These are phyloP conservation scores for Lepidotrigona ventralis DNA, from an alignment of 1,140 invertebrate species.

Conservation along the genomic window DNA sequence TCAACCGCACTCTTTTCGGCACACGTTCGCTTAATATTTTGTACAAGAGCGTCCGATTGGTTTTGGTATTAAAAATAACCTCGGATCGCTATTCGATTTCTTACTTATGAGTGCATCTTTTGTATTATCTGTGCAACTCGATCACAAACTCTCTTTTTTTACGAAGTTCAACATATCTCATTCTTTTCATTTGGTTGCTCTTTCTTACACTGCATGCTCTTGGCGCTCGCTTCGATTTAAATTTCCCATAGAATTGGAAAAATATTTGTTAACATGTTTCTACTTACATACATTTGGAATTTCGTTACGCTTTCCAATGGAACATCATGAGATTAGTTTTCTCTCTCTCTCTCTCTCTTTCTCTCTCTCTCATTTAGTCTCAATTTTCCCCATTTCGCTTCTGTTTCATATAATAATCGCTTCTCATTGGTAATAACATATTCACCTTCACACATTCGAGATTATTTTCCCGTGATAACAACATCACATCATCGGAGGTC, in stretches of 20 bases:
- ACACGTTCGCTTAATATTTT: constrained; percentile 61
- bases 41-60: constrained; percentile 78
- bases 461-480: constrained; percentile 10
- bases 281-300: constrained; percentile 73
- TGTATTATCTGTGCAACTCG: constrained; percentile 43
- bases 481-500: constrained; percentile 22
- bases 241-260: constrained; percentile 75
- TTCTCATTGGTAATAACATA: constrained; percentile 5
- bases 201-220: constrained; percentile 63
- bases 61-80: constrained; percentile 82
- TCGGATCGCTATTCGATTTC: constrained; percentile 72
- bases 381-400: background rate
- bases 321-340: constrained; percentile 69
- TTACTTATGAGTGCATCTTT: constrained; percentile 46
- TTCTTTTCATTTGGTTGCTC: constrained; percentile 42
- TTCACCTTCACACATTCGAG: background rate
- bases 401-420: constrained; percentile 22
- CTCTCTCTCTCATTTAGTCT: background rate
- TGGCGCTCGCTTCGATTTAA: constrained; percentile 65
- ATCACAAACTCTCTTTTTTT: constrained; percentile 54
- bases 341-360: constrained; percentile 1
- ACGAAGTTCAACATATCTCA: constrained; percentile 42
- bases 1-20: constrained; percentile 43
- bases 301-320: constrained; percentile 71
- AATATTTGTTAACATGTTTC: constrained; percentile 72